Percentiles rank a stretch among this genome's conserved stretches.
These are phyloP conservation scores for Leucoraja erinaceus DNA, from an alignment of 2,113 vertebrate genomes.

Conservation along the genomic window DNA sequence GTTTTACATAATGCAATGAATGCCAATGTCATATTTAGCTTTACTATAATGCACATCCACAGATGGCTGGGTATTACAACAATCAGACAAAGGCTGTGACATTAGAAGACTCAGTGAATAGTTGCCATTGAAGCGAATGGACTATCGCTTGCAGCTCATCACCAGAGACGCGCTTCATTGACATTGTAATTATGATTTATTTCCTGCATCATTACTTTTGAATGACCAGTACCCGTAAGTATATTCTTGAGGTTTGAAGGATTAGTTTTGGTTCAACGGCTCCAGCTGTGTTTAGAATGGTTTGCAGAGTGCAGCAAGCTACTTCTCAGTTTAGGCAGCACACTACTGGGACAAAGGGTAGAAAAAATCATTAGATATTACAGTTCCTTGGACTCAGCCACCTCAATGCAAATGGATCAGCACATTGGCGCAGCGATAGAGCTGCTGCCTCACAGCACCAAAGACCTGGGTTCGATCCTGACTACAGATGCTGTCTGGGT, in stretches of 20 bases:
- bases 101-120: not conserved
- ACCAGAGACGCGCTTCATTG: not conserved
- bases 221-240: not conserved
- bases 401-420: too few relatives aligned
- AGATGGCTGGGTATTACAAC: not conserved
- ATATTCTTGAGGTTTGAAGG: not conserved
- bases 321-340: not conserved
- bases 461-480: too few relatives aligned
- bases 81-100: not conserved
- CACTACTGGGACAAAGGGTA: not conserved
- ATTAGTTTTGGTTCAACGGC: not conserved
- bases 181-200: not conserved
- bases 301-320: not conserved
- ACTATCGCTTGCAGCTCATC: not conserved
- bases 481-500: too few relatives aligned
- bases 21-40: not conserved
- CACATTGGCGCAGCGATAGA: too few relatives aligned
- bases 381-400: not conserved
- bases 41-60: not conserved
- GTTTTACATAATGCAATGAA: not conserved
- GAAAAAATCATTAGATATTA: not conserved
- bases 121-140: not conserved
- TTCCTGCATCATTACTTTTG: constrained; percentile 27
- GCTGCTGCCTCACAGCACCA: too few relatives aligned
- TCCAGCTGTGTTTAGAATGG: not conserved